These are phyloP conservation scores for Nasonia vitripennis DNA, from an alignment of 1,140 invertebrate genomes.

Conservation along the genomic window DNA sequence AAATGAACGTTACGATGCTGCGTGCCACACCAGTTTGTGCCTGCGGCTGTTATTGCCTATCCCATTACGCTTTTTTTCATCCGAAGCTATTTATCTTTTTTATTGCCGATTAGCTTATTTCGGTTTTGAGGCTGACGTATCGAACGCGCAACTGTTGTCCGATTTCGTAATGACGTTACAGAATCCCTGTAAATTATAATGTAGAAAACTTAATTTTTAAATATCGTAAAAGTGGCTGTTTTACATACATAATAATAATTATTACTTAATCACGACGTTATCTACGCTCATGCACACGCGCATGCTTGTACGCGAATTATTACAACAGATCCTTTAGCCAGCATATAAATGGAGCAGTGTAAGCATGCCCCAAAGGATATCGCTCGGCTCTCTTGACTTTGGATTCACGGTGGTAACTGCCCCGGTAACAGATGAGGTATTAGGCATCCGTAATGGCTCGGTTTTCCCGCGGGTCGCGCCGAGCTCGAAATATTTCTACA, in stretches of 20 bases:
- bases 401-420: not conserved
- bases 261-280: not conserved
- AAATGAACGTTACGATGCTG: not conserved
- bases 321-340: constrained; percentile 66
- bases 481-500: constrained; percentile 73
- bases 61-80: constrained; percentile 15
- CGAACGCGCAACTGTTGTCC: not conserved
- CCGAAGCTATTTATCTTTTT: constrained; percentile 50
- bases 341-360: constrained; percentile 70
- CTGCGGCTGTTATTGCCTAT: constrained; percentile 40
- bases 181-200: too few relatives aligned
- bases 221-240: too few relatives aligned
- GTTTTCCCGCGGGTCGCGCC: constrained; percentile 21
- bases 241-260: not conserved
- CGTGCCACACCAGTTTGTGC: constrained; percentile 32
- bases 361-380: constrained; percentile 71
- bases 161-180: constrained; percentile 29
- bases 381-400: constrained; percentile 56
- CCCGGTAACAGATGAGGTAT: constrained; percentile 71
- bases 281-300: not conserved
- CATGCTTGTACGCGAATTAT: not conserved
- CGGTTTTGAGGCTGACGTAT: constrained; percentile 35
- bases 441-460: constrained; percentile 69
- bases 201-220: too few relatives aligned
- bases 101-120: constrained; percentile 51